These are phyloP conservation scores for Myotis planiceps DNA, from an alignment of 2,797 vertebrate genomes.

Conservation along the genomic window DNA sequence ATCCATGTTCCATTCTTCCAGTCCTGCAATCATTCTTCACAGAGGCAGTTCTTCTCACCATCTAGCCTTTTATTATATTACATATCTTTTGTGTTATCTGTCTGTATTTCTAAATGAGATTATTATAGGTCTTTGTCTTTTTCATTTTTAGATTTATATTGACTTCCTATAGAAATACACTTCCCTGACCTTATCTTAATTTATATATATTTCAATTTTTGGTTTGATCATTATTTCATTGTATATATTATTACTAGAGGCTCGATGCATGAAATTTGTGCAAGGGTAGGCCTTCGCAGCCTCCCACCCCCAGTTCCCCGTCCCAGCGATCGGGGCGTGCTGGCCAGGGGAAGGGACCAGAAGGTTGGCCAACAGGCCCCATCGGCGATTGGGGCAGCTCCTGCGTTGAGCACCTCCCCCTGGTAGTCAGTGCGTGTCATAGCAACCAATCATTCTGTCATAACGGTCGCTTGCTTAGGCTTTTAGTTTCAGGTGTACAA, in stretches of 20 bases:
- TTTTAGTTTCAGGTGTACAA: not conserved
- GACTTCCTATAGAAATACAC: not conserved
- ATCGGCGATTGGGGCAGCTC: no score
- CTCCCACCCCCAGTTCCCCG: no score
- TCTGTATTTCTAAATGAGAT: constrained; percentile 3
- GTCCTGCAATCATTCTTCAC: not conserved
- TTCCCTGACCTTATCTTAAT: not conserved
- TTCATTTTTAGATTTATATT: not conserved
- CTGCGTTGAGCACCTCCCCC: no score
- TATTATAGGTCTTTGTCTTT: not conserved
- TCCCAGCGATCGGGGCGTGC: no score
- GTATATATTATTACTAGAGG: not conserved
- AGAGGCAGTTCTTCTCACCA: not conserved
- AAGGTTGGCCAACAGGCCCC: no score
- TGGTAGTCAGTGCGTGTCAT: no score
- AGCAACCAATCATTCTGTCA: no score
- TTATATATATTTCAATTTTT: constrained; percentile 13
- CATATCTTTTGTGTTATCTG: not conserved
- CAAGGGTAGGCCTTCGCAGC: no score
- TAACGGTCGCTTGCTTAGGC: no score
- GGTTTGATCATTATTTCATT: not conserved
- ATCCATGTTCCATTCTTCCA: not conserved
- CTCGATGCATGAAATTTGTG: no score
- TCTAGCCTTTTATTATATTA: not conserved
- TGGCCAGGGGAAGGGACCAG: no score